Conservation (phyloP, 2,113 vertebrate genomes). For the Hystrix brachyura region DNA sequence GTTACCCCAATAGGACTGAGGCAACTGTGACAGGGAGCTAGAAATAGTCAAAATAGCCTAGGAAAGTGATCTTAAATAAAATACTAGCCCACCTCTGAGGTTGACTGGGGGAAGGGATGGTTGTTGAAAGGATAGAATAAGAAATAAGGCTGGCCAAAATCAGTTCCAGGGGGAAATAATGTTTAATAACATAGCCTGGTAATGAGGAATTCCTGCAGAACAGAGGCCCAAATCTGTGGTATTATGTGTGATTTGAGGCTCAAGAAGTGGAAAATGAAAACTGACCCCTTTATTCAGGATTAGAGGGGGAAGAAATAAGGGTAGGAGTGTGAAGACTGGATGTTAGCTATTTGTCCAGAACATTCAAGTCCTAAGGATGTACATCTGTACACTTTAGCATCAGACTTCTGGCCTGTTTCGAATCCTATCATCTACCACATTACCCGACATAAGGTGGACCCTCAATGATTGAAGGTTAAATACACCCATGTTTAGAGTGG, state of each 20-base stretch:
- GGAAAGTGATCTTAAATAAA: neutral
- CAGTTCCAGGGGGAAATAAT: neutral
- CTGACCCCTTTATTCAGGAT: neutral
- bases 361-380: neutral
- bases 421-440: neutral
- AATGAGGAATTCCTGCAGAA: neutral
- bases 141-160: slow-evolving; percentile 38
- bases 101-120: neutral
- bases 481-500: neutral
- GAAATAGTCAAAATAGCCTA: neutral
- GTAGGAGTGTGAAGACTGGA: neutral
- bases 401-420: neutral
- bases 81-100: neutral
- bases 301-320: neutral
- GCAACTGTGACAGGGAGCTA: neutral
- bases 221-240: slow-evolving; percentile 4
- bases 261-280: neutral
- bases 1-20: neutral
- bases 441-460: too few relatives aligned
- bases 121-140: neutral
- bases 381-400: neutral
- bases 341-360: neutral
- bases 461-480: neutral
- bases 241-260: neutral
- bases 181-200: neutral